phyloP scores from a whole-genome alignment of 1,140 invertebrate species.

The Trichoplusia ni region DNA sequence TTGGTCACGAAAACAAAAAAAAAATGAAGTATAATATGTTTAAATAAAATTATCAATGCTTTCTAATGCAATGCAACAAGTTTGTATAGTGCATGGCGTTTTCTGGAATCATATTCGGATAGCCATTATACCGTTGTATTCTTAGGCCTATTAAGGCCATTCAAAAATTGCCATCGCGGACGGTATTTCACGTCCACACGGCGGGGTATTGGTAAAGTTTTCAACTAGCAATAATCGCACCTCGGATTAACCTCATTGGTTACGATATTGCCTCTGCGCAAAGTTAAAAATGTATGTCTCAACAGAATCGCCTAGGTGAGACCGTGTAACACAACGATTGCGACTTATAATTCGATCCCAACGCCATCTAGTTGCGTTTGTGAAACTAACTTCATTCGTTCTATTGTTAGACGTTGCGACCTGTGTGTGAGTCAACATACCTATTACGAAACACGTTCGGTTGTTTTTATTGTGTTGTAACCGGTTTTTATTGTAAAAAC shows the following conservation, averaged over 20 bases:
- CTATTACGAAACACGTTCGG: no score
- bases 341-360: not conserved
- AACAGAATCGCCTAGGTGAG: not conserved
- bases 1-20: no score
- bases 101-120: no score
- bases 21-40: no score
- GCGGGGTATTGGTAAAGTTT: conserved; percentile 96
- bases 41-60: no score
- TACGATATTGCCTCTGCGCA: conserved; percentile 90
- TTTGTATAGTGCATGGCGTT: no score
- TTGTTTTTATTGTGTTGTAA: no score
- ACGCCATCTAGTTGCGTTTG: not conserved
- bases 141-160: conserved; percentile 4
- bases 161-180: conserved; percentile 6
- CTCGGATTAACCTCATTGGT: conserved; percentile 92
- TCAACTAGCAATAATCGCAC: conserved; percentile 94
- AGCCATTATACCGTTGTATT: no score
- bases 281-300: conserved; percentile 73
- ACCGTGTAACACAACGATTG: not conserved
- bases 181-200: conserved; percentile 90
- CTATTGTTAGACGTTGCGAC: no score
- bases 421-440: no score
- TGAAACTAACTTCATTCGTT: not conserved
- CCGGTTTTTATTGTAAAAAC: no score
- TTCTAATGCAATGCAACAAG: no score